Evolutionary conservation across 1,140 invertebrate species (phyloP), one percentile per base, ranked within the genome.

Genomic region (Sipha flava): DNA sequence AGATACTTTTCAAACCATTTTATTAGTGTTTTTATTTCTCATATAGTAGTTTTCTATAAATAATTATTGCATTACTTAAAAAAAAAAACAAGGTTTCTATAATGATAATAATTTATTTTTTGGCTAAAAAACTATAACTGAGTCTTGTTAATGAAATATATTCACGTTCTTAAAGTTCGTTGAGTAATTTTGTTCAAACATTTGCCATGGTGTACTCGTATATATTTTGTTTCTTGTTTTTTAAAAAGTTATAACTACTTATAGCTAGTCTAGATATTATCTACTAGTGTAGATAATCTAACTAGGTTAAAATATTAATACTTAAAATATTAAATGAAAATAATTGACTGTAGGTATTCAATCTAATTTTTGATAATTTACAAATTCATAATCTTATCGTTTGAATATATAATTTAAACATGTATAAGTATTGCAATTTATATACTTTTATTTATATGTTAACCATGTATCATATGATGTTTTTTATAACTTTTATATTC

Each of bases 61-160:
- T 1, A 18, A 6, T 3, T 68, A 23, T 45, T 68, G 7, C 21
- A 45, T 45, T 68, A 43, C 29, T 7, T 0, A 68, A 68, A 64
- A 45, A 68, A 64, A 45, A 10, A 9, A 45, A 68, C 31, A 45
- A 45, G 40, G 43, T 68, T 68, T 45, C 23, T 43, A 43, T 37
- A 40, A 68, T 45, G n/a, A n/a, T n/a, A n/a, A n/a, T 45, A 18
- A 68, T 68, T 68, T 7, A 10, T 10, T 23, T 45, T 5, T 23
- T 45, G 9, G 43, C 40, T 68, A 45, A 68, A n/a, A n/a, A 68
- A 68, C 64, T 5, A 45, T 45, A 68, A 45, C 16, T 43, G 43
- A 68, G 23, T 18, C 64, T 16, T 68, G 40, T 70, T 70, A 70
- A 70, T 70, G 45, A 70, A 70, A 70, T 43, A 29, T 70, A 70